A percentile compares a stretch with the other conserved stretches of the same genome.
phyloP scores from a whole-genome alignment of 2,113 vertebrate genomes.

The Hemibagrus wyckioides region DNA sequence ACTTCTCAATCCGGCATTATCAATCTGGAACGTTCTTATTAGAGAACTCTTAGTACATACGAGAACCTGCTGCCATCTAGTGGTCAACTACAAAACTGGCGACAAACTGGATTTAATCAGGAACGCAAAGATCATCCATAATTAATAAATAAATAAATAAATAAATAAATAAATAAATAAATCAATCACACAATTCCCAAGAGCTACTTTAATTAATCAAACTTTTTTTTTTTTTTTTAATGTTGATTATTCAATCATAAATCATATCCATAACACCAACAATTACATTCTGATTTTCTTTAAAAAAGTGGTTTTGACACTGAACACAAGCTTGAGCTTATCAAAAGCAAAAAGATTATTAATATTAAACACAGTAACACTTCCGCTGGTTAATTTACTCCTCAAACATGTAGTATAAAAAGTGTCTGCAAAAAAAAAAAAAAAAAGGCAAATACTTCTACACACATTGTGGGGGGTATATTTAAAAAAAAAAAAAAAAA shows the following conservation, averaged over 20 bases:
- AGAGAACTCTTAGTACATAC: not conserved
- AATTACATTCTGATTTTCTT: not conserved
- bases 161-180: not conserved
- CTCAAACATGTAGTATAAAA: conserved; percentile 25
- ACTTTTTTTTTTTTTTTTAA: conserved; percentile 59
- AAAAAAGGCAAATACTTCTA: conserved; percentile 21
- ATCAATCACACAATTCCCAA: not conserved
- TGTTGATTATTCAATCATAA: conserved; percentile 53
- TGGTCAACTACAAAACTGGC: conserved; percentile 49
- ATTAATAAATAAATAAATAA: not conserved
- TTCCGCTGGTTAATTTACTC: conserved; percentile 16
- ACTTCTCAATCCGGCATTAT: not conserved
- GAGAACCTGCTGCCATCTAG: conserved; percentile 61
- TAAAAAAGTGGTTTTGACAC: conserved; percentile 51
- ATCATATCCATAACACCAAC: conserved; percentile 46
- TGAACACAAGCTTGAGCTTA: conserved; percentile 32
- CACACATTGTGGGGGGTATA: not conserved
- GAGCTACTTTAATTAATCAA: not conserved
- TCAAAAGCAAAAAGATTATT: conserved; percentile 1
- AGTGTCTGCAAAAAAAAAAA: conserved; percentile 30
- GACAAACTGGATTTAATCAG: not conserved
- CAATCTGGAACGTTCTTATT: not conserved
- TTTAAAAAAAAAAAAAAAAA: no score
- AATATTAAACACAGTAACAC: conserved; percentile 41
- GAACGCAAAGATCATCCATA: not conserved